phyloP scores from a whole-genome alignment of 2,113 vertebrate genomes.

The Hemiprocne comata region DNA sequence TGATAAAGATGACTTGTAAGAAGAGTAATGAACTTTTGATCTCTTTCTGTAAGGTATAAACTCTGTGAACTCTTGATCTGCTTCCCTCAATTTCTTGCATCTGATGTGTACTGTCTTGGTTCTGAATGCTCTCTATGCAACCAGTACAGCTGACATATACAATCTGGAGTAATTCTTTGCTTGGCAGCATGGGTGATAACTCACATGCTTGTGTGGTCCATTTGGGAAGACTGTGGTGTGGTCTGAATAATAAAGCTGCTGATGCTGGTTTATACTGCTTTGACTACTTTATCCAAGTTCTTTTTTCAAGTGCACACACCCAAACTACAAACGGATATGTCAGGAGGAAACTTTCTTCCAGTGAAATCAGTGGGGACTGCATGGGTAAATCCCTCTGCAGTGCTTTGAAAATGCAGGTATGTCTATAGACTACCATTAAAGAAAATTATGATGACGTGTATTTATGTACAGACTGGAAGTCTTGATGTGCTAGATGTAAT shows the following conservation, averaged over 20 bases:
- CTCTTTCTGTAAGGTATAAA: not conserved
- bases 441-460: not conserved
- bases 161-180: not conserved
- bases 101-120: not conserved
- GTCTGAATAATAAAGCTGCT: not conserved
- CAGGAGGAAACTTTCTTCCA: not conserved
- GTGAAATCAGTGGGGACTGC: slow-evolving; percentile 12
- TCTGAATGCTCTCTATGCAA: not conserved
- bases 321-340: not conserved
- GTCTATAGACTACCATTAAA: slow-evolving; percentile 22
- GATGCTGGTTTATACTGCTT: not conserved
- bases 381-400: not conserved
- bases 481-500: not conserved
- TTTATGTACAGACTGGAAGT: slow-evolving; percentile 24
- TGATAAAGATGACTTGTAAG: not conserved
- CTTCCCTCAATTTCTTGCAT: not conserved
- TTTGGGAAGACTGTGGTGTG: not conserved
- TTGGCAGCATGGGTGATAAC: not conserved
- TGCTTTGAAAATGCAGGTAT: not conserved
- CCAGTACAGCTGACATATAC: no score
- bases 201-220: not conserved
- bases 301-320: slow-evolving; percentile 3
- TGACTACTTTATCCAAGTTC: not conserved
- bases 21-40: not conserved
- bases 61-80: not conserved